Evolutionary conservation across 2,797 vertebrate genomes (phyloP).

Genomic region (Gastrophryne carolinensis): DNA sequence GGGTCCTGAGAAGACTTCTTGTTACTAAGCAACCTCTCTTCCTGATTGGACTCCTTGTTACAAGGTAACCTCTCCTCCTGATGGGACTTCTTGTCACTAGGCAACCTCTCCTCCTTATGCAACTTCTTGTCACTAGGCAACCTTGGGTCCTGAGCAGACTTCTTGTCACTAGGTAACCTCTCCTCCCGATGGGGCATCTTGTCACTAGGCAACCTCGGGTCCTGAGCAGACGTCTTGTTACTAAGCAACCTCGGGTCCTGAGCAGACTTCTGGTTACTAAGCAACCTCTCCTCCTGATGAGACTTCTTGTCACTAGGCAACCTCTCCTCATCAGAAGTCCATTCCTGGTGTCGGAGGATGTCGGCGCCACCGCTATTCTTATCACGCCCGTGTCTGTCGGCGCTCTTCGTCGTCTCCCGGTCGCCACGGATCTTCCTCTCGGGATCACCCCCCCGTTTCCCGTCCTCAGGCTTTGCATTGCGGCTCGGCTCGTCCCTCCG

Average conservation of each 20-base stretch:
- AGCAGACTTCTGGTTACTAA: not conserved
- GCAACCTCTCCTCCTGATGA: not conserved
- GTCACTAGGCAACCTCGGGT: not conserved
- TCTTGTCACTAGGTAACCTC: constrained; percentile 22
- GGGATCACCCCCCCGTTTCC: not conserved
- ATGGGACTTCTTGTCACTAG: too few relatives aligned
- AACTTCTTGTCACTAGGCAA: too few relatives aligned
- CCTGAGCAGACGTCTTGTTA: too few relatives aligned
- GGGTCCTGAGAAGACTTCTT: too few relatives aligned
- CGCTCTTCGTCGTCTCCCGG: not conserved
- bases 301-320: too few relatives aligned
- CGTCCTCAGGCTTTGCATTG: not conserved
- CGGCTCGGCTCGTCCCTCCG: not conserved
- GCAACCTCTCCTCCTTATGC: not conserved
- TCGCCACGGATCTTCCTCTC: not conserved
- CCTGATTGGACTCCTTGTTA: not conserved
- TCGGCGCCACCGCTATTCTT: too few relatives aligned
- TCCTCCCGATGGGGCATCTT: not conserved
- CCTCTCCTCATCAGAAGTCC: too few relatives aligned
- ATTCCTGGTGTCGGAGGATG: too few relatives aligned
- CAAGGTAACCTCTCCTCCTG: not conserved
- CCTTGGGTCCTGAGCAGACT: too few relatives aligned
- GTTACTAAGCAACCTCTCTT: not conserved
- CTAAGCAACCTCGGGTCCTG: not conserved
- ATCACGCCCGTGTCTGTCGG: too few relatives aligned